Conservation (phyloP, 92 coral and sea anemone genomes). For the Nematostella vectensis region DNA sequence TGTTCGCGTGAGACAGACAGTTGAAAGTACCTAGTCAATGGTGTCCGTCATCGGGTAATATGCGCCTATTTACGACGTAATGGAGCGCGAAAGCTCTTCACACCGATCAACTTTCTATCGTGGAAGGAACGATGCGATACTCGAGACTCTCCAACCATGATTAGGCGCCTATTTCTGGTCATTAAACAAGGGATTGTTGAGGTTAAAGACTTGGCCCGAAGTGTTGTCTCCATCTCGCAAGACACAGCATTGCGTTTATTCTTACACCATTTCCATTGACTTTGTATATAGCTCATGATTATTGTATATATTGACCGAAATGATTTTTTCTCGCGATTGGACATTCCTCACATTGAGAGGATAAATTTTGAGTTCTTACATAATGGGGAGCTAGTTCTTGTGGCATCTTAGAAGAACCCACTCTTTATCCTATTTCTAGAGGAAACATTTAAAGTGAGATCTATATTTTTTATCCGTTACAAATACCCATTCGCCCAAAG, state of each 20-base stretch:
- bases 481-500: not conserved
- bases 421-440: not conserved
- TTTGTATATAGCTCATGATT: too few relatives aligned
- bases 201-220: slow-evolving; percentile 1
- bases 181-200: slow-evolving; percentile 8
- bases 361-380: too few relatives aligned
- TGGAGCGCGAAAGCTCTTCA: slow-evolving; percentile 17
- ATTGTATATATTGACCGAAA: too few relatives aligned
- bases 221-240: not conserved
- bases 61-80: slow-evolving; percentile 5
- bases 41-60: slow-evolving; percentile 1
- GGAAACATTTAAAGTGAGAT: not conserved
- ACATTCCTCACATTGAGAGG: too few relatives aligned
- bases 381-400: too few relatives aligned
- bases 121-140: not conserved
- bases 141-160: not conserved
- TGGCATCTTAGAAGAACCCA: too few relatives aligned
- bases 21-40: slow-evolving; percentile 6
- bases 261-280: too few relatives aligned
- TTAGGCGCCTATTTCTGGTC: slow-evolving; percentile 26
- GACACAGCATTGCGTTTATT: not conserved
- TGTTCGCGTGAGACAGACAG: slow-evolving; percentile 24
- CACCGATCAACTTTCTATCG: not conserved
- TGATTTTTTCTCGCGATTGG: too few relatives aligned
- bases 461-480: not conserved